Base-by-base conservation (phyloP, 2,888 invertebrate genomes). In the Chrysolina haemoptera region DNA sequence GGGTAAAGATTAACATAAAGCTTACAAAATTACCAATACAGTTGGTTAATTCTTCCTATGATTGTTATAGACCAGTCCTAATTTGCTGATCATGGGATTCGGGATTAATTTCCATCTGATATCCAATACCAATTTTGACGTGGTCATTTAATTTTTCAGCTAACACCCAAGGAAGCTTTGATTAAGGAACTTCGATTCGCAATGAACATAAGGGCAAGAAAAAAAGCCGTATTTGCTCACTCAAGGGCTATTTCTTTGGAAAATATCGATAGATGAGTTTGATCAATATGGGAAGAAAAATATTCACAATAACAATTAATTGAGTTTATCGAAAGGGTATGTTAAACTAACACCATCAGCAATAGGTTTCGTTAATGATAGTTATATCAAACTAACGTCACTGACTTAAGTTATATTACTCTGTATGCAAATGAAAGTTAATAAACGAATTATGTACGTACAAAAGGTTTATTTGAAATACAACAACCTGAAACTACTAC, bases 141-240 rank as follows among this genome's bases (percentile, higher is more conserved):
- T n/a, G 11, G 55, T 68, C 71, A 74, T 73, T 62, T 67, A 67
- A 43, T 76, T 18, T 78, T 76, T 1, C 86, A 95, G 94, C 91
- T 94, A 83, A 90, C 93, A 0, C 91, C 92, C 12, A 88, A 89
- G 63, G 93, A 94, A 83, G 94, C 94, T 0, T 89, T 95, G 55
- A 90, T 90, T 84, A 90, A 91, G 0, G 96, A 96, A 85, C 83
- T 94, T 0, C 89, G 90, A 73, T 96, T 95, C 85, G 94, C 94
- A 0, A 82, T 95, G 20, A 91, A 93, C 85, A 92, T 95, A 82
- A 92, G 93, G 90, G 91, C 92, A 78, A 91, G 92, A 20, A 93
- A 93, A 65, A 96, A 66, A 16, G 78, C 80, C 66, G 68, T 76
- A 65, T 73, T 76, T 65, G 79, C 70, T 74, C 66, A 65, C 41